phyloP scores from a whole-genome alignment of 2,888 invertebrate genomes.

The Trissonchulus sp. region DNA sequence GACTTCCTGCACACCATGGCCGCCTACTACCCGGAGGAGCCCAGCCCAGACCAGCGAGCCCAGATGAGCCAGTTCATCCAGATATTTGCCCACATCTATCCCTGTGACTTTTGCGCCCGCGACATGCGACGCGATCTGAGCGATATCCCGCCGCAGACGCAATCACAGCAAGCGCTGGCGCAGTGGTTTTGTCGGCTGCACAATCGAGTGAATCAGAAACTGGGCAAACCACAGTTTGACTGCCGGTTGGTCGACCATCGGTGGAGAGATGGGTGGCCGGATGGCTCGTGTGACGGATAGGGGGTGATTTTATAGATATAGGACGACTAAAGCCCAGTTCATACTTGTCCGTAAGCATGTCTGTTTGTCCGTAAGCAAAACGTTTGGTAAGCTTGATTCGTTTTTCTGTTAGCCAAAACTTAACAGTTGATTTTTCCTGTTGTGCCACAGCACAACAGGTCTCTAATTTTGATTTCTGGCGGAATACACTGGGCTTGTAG shows the following conservation, averaged over 20 bases:
- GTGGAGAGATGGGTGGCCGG: slow-evolving; percentile 90
- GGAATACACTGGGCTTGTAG: too few relatives aligned
- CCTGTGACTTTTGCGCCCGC: slow-evolving; percentile 80
- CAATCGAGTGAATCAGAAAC: slow-evolving; percentile 79
- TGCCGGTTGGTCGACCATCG: slow-evolving; percentile 81
- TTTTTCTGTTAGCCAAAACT: too few relatives aligned
- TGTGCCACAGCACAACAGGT: too few relatives aligned
- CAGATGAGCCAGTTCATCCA: slow-evolving; percentile 75
- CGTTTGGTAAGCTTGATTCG: too few relatives aligned
- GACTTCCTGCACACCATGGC: slow-evolving; percentile 91
- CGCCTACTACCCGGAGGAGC: slow-evolving; percentile 81
- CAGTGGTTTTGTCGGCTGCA: slow-evolving; percentile 89
- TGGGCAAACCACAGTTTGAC: slow-evolving; percentile 84
- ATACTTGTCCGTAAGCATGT: too few relatives aligned
- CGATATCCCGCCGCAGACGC: slow-evolving; percentile 42
- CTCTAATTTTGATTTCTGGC: too few relatives aligned
- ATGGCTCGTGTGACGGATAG: slow-evolving; percentile 86
- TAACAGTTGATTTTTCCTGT: too few relatives aligned
- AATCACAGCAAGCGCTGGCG: slow-evolving; percentile 45
- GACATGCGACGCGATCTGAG: slow-evolving; percentile 61
- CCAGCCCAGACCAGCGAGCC: slow-evolving; percentile 61
- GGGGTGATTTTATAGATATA: too few relatives aligned
- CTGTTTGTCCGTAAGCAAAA: too few relatives aligned
- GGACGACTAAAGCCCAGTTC: too few relatives aligned
- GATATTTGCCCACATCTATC: slow-evolving; percentile 79